phyloP scores from a whole-genome alignment of 30 jellyfish, hydroid and myxozoan genomes.

The Hydractinia symbiolongicarpus region DNA sequence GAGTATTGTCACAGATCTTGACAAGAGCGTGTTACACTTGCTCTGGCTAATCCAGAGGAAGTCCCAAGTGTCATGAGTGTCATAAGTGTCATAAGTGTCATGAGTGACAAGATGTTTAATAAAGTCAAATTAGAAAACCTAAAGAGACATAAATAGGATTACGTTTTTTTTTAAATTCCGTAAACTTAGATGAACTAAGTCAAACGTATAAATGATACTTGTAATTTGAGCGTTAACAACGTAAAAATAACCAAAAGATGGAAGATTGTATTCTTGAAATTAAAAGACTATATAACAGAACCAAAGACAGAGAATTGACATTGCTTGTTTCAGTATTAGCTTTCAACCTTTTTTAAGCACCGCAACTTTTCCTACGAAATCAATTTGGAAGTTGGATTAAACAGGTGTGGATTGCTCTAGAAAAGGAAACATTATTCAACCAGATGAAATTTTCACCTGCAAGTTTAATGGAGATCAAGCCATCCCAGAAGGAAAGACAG shows the following conservation, averaged over 20 bases:
- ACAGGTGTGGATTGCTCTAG: not conserved
- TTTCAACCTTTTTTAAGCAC: not conserved
- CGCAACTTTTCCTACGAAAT: not conserved
- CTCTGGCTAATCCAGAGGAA: not conserved
- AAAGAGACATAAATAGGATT: not conserved
- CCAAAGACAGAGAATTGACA: not conserved
- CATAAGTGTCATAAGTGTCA: too few species aligned
- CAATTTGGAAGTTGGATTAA: not conserved
- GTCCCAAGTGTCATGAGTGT: too few species aligned
- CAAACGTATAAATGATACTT: not conserved
- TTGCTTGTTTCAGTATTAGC: not conserved
- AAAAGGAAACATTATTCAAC: not conserved
- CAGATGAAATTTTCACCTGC: not conserved
- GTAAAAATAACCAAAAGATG: not conserved
- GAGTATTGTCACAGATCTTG: constrained; percentile 9
- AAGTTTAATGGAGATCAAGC: constrained; percentile 8
- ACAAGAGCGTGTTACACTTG: not conserved
- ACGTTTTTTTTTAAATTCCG: not conserved
- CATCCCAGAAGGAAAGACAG: not conserved
- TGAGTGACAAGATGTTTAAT: not conserved
- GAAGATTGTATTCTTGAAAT: not conserved
- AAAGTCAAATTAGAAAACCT: not conserved
- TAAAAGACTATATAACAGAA: not conserved
- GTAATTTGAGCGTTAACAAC: not conserved
- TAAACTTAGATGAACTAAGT: not conserved